phyloP scores from a whole-genome alignment of 1,140 invertebrate species.

The Rhysida immarginata region DNA sequence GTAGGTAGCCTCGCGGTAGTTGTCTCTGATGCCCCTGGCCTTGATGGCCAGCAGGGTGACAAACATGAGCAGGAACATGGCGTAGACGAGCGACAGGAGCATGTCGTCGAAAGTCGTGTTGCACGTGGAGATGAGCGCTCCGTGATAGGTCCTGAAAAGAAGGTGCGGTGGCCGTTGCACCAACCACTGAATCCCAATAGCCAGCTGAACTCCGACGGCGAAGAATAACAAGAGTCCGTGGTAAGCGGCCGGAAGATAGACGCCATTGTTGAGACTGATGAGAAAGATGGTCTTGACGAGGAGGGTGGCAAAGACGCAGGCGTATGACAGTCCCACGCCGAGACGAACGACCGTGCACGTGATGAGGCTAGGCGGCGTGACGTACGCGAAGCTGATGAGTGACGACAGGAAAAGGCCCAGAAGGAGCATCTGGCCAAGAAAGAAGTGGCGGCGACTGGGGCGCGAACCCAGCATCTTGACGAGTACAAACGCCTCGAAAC shows the following conservation, averaged over 20 bases:
- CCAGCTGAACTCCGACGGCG: constrained; percentile 38
- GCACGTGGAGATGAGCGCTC: constrained; percentile 13
- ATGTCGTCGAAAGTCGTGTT: constrained; percentile 36
- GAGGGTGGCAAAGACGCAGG: constrained; percentile 76
- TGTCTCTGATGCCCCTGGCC: constrained; percentile 74
- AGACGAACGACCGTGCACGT: constrained; percentile 71
- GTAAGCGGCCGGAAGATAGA: constrained; percentile 84
- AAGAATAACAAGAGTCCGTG: constrained; percentile 75
- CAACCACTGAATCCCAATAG: constrained; percentile 28
- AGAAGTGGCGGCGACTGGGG: constrained; percentile 66
- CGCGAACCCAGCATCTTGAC: constrained; percentile 70
- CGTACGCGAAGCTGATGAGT: constrained; percentile 57
- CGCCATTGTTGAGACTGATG: constrained; percentile 73
- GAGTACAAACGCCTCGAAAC: constrained; percentile 77
- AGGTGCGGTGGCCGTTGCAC: constrained; percentile 15
- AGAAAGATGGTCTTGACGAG: constrained; percentile 88
- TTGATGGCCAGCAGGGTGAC: constrained; percentile 68
- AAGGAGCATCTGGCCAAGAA: constrained; percentile 77
- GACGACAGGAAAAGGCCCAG: constrained; percentile 71
- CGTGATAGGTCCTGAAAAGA: background rate
- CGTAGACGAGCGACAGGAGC: constrained; percentile 60
- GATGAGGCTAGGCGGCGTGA: constrained; percentile 56
- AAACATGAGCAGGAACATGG: constrained; percentile 62
- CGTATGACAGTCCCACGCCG: constrained; percentile 67
- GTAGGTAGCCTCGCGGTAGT: constrained; percentile 76